Base-by-base conservation (phyloP, 2,113 vertebrate species). In the Scolopax mira region DNA sequence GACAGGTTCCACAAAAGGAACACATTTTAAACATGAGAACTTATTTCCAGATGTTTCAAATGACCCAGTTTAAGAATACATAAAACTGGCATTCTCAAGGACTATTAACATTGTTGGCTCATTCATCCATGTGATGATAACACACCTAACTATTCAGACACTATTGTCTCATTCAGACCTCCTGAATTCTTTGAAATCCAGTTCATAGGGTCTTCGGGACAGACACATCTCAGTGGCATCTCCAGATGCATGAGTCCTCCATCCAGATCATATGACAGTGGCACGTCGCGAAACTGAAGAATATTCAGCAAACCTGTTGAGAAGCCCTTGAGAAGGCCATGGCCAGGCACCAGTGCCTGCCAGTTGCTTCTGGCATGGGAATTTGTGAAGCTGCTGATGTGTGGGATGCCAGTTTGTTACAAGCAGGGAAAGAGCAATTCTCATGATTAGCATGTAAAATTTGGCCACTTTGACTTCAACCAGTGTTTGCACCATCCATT, bases 191-290 rank as follows among this genome's bases (percentile, higher is more conserved):
- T 33, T 51, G 48, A 61, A 91, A 79, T 49, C 28, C 51, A 75
- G 27, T 11, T 27, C 48, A 39, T 11, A 16, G 3, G 1, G 23
- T 30, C 51, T 42, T 12, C 0, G 0, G 44, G 41, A 77, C 44
- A 77, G 64, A 39, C 8, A 48, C 19, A 57, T 62, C 23, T 22
- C 35, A 22, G 19, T 5, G 19, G 39, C 28, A 67, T 16, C 22
- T 49, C 7, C 2, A 22, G 49, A 52, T 31, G 11, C 35, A 61
- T 2, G 1, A 79, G 22, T 33, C 10, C 21, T 80, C 60, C 27
- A 64, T 30, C 30, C 61, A 89, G 13, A 71, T 44, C 52, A 18
- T 19, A 22, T 0, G 4, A 39, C 13, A 13, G 7, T 13, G 28
- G 24, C 55, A 51, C 42, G 58, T 19, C 64, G 11, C 13, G 42